Evolutionary conservation across 2,888 invertebrate species (phyloP), one percentile per base, ranked within the genome.

Genomic region (Cosmorhoe ocellata): DNA sequence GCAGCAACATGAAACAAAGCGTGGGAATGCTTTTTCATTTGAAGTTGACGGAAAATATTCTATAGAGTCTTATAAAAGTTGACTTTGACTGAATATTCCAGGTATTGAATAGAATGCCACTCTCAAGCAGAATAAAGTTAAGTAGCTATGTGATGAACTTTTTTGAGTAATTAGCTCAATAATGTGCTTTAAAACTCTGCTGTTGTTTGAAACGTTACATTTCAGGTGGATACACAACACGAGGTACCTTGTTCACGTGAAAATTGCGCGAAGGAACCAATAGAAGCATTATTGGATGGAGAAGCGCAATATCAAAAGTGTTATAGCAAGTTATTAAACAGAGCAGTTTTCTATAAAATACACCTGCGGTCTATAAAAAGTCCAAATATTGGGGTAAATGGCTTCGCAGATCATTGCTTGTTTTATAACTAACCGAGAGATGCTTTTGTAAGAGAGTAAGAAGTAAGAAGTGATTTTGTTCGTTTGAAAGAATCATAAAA

Each of bases 331-430:
- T 71, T n/a, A 77, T 78, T 72, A 76, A 75, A 73, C 62, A 67
- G 68, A 71, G 70, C 70, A 71, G 61, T 64, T 69, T 71, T 70
- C 76, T 73, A 81, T 84, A 81, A 84, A 81, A 71, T 74, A 78
- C 84, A 84, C 81, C 82, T 82, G 84, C 65, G 79, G 77, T 76
- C 74, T 73, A 73, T 78, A 79, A 81, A 81, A 78, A 80, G 77
- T 67, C 63, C 66, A 64, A 67, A 70, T 72, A 77, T 74, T 76
- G 69, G 72, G 59, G 61, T 51, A 67, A 76, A 76, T 70, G 69
- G 73, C 68, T 74, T 70, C 73, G 69, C 73, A 71, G 69, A 69
- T 74, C 74, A 72, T 76, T 68, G 69, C 58, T 64, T 69, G 66
- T 73, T 74, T 73, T 67, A 74, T 75, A 71, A 72, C 68, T 67